Conservation (phyloP, 2,888 invertebrate species). For the Rhaphigaster nebulosa region DNA sequence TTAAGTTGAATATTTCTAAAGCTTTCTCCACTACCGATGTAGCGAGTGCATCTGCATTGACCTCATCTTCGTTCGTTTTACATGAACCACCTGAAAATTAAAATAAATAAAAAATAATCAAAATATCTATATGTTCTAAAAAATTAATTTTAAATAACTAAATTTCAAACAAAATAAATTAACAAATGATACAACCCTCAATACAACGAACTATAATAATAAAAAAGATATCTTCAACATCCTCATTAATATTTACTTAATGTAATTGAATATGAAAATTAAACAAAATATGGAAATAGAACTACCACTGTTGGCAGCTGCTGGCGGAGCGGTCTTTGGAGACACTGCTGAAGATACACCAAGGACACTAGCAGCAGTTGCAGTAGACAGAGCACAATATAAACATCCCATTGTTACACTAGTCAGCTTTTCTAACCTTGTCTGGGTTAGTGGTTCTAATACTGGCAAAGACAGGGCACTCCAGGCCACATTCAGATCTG, state of each 20-base stretch:
- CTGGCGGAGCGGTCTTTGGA: constrained; percentile 70
- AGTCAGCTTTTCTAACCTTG: constrained; percentile 86
- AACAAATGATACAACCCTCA: neutral
- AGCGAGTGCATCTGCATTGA: constrained; percentile 84
- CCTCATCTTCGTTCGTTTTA: constrained; percentile 76
- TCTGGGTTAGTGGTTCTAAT: constrained; percentile 87
- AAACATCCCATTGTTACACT: constrained; percentile 87
- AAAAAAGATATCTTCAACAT: neutral
- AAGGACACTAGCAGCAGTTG: constrained; percentile 66
- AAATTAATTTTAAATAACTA: neutral
- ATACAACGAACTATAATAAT: neutral
- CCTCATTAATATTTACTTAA: neutral
- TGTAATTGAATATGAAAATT: neutral
- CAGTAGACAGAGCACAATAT: constrained; percentile 71
- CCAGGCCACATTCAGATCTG: constrained; percentile 87
- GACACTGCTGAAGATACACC: constrained; percentile 70
- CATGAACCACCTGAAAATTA: constrained; percentile 59
- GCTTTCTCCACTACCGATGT: constrained; percentile 89
- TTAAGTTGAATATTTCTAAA: constrained; percentile 85
- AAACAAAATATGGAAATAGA: constrained; percentile 11
- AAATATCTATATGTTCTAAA: neutral
- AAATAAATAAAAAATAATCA: neutral
- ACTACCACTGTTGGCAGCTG: constrained; percentile 65
- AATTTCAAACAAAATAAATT: neutral
- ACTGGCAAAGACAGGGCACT: constrained; percentile 88